Conservation (phyloP, 2,797 vertebrate genomes). For the Esox masquinongy region DNA sequence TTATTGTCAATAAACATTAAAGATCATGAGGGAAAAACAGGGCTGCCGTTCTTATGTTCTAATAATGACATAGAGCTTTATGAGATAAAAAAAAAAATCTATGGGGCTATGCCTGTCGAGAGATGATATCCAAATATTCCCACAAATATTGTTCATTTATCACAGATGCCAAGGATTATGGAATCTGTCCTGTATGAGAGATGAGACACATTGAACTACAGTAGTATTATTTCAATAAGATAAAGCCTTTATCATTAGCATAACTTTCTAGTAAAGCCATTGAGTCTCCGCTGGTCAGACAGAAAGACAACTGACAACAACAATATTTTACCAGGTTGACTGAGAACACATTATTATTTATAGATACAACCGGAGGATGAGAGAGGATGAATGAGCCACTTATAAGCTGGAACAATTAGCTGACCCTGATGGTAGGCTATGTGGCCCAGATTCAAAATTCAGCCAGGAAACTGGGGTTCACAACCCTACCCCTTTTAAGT, state of each 20-base stretch:
- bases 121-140: slow-evolving; percentile 34
- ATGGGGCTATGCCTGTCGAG: slow-evolving; percentile 21
- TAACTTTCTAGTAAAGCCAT: slow-evolving; percentile 27
- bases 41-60: slow-evolving; percentile 38
- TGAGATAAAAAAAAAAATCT: slow-evolving; percentile 63
- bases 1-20: slow-evolving; percentile 69
- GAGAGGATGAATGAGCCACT: too few species aligned
- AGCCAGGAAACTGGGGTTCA: too few species aligned
- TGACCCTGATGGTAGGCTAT: too few species aligned
- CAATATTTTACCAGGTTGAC: slow-evolving; percentile 14
- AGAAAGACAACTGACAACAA: slow-evolving; percentile 50
- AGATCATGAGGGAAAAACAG: slow-evolving; percentile 59
- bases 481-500: too few species aligned
- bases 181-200: not conserved
- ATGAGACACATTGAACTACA: slow-evolving; percentile 25
- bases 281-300: slow-evolving; percentile 33
- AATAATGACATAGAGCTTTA: slow-evolving; percentile 53
- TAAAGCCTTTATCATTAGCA: slow-evolving; percentile 28
- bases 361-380: too few species aligned
- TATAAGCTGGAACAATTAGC: too few species aligned
- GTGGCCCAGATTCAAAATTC: too few species aligned
- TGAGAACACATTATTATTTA: too few species aligned
- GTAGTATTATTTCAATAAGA: slow-evolving; percentile 1
- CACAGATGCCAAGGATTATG: not conserved
- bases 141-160: slow-evolving; percentile 10